Evolutionary conservation across 2,888 invertebrate genomes (phyloP), one percentile per base, ranked within the genome.

Genomic region (Athetis lepigone): DNA sequence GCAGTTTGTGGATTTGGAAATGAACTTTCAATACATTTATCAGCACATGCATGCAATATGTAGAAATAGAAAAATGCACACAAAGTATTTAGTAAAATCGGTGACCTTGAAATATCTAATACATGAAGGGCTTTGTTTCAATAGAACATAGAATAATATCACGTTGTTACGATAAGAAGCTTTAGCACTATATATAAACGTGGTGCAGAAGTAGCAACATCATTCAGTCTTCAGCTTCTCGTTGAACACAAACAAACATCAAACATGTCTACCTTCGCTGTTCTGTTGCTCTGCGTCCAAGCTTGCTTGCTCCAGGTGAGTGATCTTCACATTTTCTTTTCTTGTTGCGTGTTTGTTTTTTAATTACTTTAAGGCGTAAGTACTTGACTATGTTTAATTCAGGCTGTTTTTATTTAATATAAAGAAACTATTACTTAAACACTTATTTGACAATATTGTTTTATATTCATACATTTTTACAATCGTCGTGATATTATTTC

Each of bases 221-320:
- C 11, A 21, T 51, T 25, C 7, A 52, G 57, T 68, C 39, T 63
- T 71, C 55, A 52, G 51, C 46, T 54, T 33, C 25, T 45, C n/a
- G n/a, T n/a, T n/a, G n/a, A n/a, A n/a, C n/a, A n/a, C n/a, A n/a
- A n/a, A n/a, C n/a, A 51, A 43, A 37, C 45, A 59, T 49, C 56
- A 45, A 81, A 78, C 56, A 85, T 86, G 85, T 77, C 80, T 59
- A 61, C 81, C 59, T 84, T 84, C 59, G 61, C 81, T 51, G 43
- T 86, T 47, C 54, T 87, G 18, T 39, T 85, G 16, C 56, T 87
- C 70, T 86, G 83, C 79, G 59, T 80, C 63, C 85, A 86, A 70
- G 84, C 82, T 73, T 85, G 81, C 74, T 78, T 86, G 66, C 59
- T 84, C 52, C 84, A 87, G 77, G 87, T 87, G 68, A 62, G 33